Conservation (phyloP, 2,113 vertebrate species). For the Pluvianellus socialis region DNA sequence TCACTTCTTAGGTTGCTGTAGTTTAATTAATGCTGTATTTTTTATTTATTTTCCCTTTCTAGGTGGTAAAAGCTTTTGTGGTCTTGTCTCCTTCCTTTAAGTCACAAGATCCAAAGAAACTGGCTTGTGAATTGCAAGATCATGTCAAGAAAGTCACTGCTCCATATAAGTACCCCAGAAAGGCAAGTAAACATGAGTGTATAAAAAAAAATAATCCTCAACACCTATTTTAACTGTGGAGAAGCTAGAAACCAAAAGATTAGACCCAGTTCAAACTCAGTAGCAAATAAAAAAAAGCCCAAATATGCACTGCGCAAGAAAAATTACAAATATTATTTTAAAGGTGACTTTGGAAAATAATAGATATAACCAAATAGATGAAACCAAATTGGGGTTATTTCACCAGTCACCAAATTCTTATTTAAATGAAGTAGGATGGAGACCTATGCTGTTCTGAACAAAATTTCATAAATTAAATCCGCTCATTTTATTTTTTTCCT, state of each 20-base stretch:
- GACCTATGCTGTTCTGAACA: background rate
- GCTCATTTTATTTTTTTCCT: background rate
- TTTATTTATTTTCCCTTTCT: background rate
- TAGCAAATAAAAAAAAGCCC: background rate
- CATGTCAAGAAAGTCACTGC: constrained; percentile 80
- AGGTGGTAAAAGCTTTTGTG: constrained; percentile 85
- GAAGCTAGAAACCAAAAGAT: background rate
- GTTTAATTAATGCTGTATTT: background rate
- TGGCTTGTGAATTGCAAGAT: constrained; percentile 75
- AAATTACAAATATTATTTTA: background rate
- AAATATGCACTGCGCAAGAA: background rate
- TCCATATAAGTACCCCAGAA: constrained; percentile 84
- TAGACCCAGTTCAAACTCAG: background rate
- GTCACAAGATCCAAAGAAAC: constrained; percentile 57
- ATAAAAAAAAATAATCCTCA: background rate
- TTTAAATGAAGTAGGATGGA: background rate
- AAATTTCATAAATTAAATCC: background rate
- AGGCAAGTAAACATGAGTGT: constrained; percentile 43
- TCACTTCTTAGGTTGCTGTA: background rate
- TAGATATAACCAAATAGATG: background rate
- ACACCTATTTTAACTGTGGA: background rate
- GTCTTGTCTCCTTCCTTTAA: constrained; percentile 73
- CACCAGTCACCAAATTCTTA: background rate
- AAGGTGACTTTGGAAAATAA: background rate
- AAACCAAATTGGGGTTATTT: background rate